Base-by-base conservation (phyloP, 1,140 invertebrate genomes). In the Aphidius ervi region DNA sequence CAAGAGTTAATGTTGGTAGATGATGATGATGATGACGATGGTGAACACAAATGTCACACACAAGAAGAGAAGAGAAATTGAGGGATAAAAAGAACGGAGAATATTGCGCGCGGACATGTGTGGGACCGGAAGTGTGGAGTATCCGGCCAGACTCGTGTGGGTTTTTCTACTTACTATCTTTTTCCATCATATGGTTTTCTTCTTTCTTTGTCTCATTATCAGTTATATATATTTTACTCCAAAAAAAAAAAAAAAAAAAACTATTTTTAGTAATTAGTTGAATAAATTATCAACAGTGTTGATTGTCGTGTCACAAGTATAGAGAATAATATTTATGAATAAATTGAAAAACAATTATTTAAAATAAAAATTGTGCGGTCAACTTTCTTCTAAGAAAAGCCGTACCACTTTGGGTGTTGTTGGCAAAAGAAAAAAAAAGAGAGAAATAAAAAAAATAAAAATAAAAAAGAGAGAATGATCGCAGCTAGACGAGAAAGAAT, bases 71-170 rank as follows among this genome's bases (percentile, higher is more conserved):
- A 70, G 59, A 63, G 65, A 61, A 46, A 50, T 47, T 48, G 56
- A 40, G 56, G 46, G 61, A 56, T 59, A 50, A 46, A 48, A 57
- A 49, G 61, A 57, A 46, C 49, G 39, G 50, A 57, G 53, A 48
- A 54, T 46, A 53, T 31, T 31, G 42, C 20, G 23, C 43, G 46
- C 53, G 57, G 70, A 70, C 72, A 77, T 80, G 78, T 79, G 77
- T 80, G 74, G 74, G 77, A 79, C 76, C 77, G 77, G 78, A 80
- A 79, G 78, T 75, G 67, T 67, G 76, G 23, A 79, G 78, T 80
- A 79, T 79, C 77, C 78, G 78, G 78, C 77, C 77, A 77, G 77
- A 79, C 77, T 76, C 73, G 77, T 78, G 78, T 79, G 74, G 77
- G 78, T 75, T 79, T 80, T 76, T 75, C 74, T 70, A 67, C 60